Conservation (phyloP, 92 coral and sea anemone genomes). For the Porites rus region DNA sequence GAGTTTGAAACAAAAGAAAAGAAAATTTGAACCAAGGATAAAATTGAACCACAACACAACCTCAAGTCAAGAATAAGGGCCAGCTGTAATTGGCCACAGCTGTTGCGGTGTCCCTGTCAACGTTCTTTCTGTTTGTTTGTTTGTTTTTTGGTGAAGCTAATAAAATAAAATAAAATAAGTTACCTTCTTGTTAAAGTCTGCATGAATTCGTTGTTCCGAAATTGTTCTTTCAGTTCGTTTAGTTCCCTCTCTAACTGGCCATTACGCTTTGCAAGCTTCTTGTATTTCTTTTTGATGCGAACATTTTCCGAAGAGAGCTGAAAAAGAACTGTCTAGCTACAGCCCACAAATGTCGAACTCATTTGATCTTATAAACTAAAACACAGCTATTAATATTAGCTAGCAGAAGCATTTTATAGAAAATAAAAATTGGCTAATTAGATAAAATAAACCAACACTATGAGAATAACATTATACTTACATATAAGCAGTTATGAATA, state of each 20-base stretch:
- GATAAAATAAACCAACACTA: background rate
- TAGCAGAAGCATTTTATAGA: too few species aligned
- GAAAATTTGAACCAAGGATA: too few species aligned
- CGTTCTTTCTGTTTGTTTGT: too few species aligned
- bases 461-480: slow-evolving; percentile 17
- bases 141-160: too few species aligned
- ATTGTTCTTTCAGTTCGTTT: slow-evolving; percentile 68
- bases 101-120: too few species aligned
- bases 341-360: background rate
- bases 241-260: slow-evolving; percentile 72
- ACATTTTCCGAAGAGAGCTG: slow-evolving; percentile 91
- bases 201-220: slow-evolving; percentile 47
- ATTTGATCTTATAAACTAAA: too few species aligned
- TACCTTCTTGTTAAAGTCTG: slow-evolving; percentile 68
- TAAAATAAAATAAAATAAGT: background rate
- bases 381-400: too few species aligned
- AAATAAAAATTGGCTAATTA: background rate
- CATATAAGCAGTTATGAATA: slow-evolving; percentile 84
- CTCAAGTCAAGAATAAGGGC: too few species aligned
- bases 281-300: slow-evolving; percentile 80
- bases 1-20: too few species aligned
- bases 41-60: too few species aligned
- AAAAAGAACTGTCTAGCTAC: background rate
- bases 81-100: too few species aligned
- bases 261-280: slow-evolving; percentile 80